These are phyloP conservation scores for Caenorhabditis sinica DNA, from an alignment of 2,888 invertebrate genomes.

Conservation along the genomic window DNA sequence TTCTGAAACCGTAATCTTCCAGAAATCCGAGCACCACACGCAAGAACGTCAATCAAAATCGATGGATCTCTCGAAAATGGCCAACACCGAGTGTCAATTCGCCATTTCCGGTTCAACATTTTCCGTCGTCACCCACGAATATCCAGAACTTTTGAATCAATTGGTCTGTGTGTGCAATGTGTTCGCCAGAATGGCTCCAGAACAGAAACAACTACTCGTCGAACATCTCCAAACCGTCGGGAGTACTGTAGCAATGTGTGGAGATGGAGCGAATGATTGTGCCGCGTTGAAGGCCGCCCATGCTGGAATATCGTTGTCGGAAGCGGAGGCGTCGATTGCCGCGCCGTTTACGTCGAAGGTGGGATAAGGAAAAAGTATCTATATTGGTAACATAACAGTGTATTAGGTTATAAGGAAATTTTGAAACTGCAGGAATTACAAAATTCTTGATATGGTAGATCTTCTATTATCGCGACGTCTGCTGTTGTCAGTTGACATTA, in stretches of 20 bases:
- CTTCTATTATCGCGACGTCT: too few species aligned
- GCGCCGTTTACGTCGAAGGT: constrained; percentile 88
- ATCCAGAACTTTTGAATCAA: constrained; percentile 80
- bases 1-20: constrained; percentile 11
- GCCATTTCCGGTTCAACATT: constrained; percentile 81
- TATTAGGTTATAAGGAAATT: too few species aligned
- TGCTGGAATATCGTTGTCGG: constrained; percentile 84
- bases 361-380: too few species aligned
- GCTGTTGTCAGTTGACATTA: too few species aligned
- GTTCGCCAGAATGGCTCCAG: constrained; percentile 85
- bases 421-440: too few species aligned
- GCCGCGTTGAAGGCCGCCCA: constrained; percentile 84
- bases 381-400: too few species aligned
- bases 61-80: constrained; percentile 58
- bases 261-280: constrained; percentile 86
- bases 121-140: constrained; percentile 79
- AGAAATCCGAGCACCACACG: constrained; percentile 41
- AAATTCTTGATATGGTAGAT: too few species aligned
- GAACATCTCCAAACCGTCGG: constrained; percentile 76
- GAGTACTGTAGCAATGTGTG: constrained; percentile 85
- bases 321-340: constrained; percentile 87
- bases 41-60: constrained; percentile 15
- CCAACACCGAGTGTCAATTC: constrained; percentile 76
- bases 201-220: constrained; percentile 89
- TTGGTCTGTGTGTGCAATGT: constrained; percentile 83